Evolutionary conservation across 2,888 invertebrate species (phyloP).

Genomic region (Autographa pulchrina): DNA sequence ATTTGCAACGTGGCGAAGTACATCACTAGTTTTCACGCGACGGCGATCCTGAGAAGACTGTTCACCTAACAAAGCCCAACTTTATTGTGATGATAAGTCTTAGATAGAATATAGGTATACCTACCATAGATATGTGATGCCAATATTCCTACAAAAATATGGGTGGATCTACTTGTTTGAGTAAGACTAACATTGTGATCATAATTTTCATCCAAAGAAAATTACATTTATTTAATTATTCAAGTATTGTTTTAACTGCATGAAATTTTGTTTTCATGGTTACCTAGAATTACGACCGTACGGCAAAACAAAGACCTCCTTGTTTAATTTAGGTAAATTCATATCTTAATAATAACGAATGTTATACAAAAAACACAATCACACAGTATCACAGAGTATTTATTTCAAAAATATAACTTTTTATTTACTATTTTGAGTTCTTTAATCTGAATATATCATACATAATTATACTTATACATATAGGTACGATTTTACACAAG

Average conservation of each 20-base stretch:
- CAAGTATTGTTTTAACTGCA: no score
- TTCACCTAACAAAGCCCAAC: conserved; percentile 37
- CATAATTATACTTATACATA: conserved; percentile 29
- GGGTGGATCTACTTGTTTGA: no score
- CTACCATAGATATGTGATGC: no score
- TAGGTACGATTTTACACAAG: conserved; percentile 1
- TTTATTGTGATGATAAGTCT: neutral
- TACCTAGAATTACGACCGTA: no score
- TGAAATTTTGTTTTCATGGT: no score
- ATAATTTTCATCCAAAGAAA: no score
- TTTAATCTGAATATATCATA: conserved; percentile 37
- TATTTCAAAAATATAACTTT: conserved; percentile 80
- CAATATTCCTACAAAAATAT: no score
- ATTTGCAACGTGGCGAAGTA: conserved; percentile 69
- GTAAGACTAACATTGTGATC: no score
- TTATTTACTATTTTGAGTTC: conserved; percentile 37
- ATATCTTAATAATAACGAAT: neutral
- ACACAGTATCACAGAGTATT: conserved; percentile 85
- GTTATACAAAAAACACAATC: conserved; percentile 53
- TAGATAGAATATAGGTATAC: no score
- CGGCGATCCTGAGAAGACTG: conserved; percentile 69
- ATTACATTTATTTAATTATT: no score
- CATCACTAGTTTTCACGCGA: conserved; percentile 71
- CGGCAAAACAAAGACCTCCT: no score
- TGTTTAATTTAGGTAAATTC: neutral